These are phyloP conservation scores for Anodontia alba DNA, from an alignment of 2,888 invertebrate genomes.

Conservation along the genomic window DNA sequence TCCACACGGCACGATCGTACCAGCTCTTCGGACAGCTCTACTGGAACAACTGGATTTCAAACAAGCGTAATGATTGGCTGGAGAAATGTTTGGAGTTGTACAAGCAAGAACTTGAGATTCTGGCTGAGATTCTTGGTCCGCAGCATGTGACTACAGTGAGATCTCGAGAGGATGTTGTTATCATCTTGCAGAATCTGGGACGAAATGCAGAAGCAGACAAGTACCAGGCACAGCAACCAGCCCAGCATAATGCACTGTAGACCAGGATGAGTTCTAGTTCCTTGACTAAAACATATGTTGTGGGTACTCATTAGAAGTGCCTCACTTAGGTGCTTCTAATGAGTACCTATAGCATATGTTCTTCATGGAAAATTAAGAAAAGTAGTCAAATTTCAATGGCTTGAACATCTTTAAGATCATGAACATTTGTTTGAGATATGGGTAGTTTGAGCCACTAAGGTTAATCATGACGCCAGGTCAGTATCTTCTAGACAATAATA, in stretches of 20 bases:
- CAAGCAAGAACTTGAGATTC: conserved; percentile 61
- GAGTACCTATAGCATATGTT: too few relatives aligned
- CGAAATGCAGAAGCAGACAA: conserved; percentile 54
- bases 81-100: conserved; percentile 54
- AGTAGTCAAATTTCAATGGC: too few relatives aligned
- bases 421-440: too few relatives aligned
- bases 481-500: too few relatives aligned
- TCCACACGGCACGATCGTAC: conserved; percentile 64
- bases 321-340: too few relatives aligned
- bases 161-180: conserved; percentile 69
- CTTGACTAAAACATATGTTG: too few relatives aligned
- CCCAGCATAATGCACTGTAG: conserved; percentile 36
- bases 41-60: conserved; percentile 59
- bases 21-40: conserved; percentile 71
- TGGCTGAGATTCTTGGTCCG: conserved; percentile 62
- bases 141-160: conserved; percentile 66
- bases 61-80: conserved; percentile 32
- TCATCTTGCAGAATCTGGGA: conserved; percentile 62
- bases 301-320: too few relatives aligned
- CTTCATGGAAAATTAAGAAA: too few relatives aligned
- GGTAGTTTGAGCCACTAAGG: too few relatives aligned
- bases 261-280: too few relatives aligned
- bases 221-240: conserved; percentile 49
- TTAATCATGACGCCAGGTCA: too few relatives aligned
- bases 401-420: too few relatives aligned